Evolutionary conservation across 2,113 vertebrate species (phyloP).

Genomic region (Hoplias malabaricus): DNA sequence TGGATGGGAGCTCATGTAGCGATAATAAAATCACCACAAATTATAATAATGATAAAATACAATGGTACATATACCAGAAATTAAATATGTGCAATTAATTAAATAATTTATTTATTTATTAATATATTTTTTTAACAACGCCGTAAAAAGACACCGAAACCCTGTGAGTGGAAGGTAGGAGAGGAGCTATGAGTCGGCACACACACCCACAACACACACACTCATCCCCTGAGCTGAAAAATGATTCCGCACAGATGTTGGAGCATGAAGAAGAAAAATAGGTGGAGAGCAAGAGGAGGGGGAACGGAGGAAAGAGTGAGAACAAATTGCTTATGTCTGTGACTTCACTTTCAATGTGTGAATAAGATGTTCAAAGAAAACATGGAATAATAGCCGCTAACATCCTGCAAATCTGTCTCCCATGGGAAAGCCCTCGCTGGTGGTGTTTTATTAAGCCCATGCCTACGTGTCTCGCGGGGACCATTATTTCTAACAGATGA

Average conservation of each 20-base stretch:
- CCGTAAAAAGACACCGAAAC: constrained; percentile 15
- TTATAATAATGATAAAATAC: constrained; percentile 19
- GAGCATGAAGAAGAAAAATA: constrained; percentile 54
- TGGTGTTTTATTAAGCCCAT: constrained; percentile 52
- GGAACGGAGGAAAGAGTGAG: constrained; percentile 35
- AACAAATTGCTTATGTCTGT: constrained; percentile 60
- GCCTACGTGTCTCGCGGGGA: constrained; percentile 42
- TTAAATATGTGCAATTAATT: too few species aligned
- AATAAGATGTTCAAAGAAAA: constrained; percentile 64
- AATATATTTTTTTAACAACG: too few species aligned
- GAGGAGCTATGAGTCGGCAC: constrained; percentile 54
- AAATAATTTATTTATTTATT: too few species aligned
- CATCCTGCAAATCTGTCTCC: constrained; percentile 54
- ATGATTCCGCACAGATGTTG: constrained; percentile 65
- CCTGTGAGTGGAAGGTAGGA: not conserved
- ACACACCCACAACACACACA: constrained; percentile 54
- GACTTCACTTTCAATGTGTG: constrained; percentile 66
- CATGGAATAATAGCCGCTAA: constrained; percentile 54
- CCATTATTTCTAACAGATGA: constrained; percentile 53
- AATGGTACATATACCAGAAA: not conserved
- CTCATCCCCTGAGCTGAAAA: constrained; percentile 47
- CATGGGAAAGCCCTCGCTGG: constrained; percentile 32
- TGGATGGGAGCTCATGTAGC: too few species aligned
- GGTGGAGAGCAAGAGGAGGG: constrained; percentile 16
- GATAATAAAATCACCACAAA: too few species aligned